Percentiles rank a stretch among this genome's conserved stretches.
These are phyloP conservation scores for Diarsia rubi DNA, from an alignment of 2,888 invertebrate genomes.

Conservation along the genomic window DNA sequence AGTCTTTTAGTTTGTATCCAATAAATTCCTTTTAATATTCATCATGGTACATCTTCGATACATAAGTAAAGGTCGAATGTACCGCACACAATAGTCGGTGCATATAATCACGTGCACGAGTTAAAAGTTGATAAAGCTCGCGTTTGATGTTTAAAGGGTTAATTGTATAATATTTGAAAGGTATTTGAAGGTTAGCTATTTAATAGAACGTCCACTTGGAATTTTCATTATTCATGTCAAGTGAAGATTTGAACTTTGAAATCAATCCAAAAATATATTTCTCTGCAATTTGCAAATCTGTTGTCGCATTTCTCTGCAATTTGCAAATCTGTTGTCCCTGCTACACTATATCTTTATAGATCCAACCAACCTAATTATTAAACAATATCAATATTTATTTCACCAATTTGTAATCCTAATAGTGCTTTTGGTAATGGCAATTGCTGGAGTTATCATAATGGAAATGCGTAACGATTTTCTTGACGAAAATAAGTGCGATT, in stretches of 20 bases:
- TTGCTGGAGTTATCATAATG: constrained; percentile 16
- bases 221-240: constrained; percentile 5
- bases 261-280: neutral
- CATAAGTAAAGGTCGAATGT: constrained; percentile 67
- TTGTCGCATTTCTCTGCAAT: too few species aligned
- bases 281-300: too few species aligned
- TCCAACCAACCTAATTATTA: neutral
- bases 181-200: neutral
- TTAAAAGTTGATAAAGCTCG: constrained; percentile 44
- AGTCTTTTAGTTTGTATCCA: constrained; percentile 62
- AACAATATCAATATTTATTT: neutral
- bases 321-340: neutral
- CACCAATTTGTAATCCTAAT: neutral
- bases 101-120: constrained; percentile 59
- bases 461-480: constrained; percentile 27
- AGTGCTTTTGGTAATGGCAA: constrained; percentile 2
- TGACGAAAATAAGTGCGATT: constrained; percentile 30
- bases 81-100: constrained; percentile 52
- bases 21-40: constrained; percentile 71
- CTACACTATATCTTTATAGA: neutral
- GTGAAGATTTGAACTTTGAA: constrained; percentile 10
- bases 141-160: constrained; percentile 21
- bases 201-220: neutral
- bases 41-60: constrained; percentile 64
- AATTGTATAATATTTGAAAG: constrained; percentile 10